These are phyloP conservation scores for Drosophila anceps DNA, from an alignment of 2,888 invertebrate genomes.

Conservation along the genomic window DNA sequence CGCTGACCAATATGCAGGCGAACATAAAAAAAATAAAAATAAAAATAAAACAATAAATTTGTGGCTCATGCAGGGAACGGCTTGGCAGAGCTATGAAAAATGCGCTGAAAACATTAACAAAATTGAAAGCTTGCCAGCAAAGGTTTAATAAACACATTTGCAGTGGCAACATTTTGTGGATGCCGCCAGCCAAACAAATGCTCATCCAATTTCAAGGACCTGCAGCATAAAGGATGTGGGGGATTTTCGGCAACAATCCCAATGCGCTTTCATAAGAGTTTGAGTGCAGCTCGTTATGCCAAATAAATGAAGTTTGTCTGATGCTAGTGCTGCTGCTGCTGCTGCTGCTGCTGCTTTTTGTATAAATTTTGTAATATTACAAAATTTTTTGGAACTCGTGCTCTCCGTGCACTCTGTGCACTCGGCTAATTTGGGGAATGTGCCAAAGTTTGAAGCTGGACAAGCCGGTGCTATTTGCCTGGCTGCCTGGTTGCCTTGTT, in stretches of 20 bases:
- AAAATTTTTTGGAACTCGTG: slow-evolving; percentile 21
- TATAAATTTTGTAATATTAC: slow-evolving; percentile 52
- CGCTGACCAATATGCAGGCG: slow-evolving; percentile 49
- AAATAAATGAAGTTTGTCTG: slow-evolving; percentile 63
- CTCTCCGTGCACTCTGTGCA: slow-evolving; percentile 25
- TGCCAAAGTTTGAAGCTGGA: slow-evolving; percentile 42
- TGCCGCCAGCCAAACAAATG: slow-evolving; percentile 8
- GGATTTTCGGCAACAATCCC: slow-evolving; percentile 13
- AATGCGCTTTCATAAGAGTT: slow-evolving; percentile 64
- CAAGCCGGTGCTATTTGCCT: slow-evolving; percentile 9
- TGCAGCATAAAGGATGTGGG: not conserved
- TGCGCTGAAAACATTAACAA: slow-evolving; percentile 67
- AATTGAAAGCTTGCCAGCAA: slow-evolving; percentile 77
- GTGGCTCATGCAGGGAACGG: slow-evolving; percentile 14
- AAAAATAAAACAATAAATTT: slow-evolving; percentile 66
- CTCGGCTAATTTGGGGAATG: slow-evolving; percentile 67
- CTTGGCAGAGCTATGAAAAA: slow-evolving; percentile 22
- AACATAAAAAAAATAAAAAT: slow-evolving; percentile 13
- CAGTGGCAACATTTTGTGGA: slow-evolving; percentile 34
- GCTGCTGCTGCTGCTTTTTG: slow-evolving; percentile 43
- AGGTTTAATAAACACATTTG: slow-evolving; percentile 73
- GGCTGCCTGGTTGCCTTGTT: no score
- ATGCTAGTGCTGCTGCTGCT: not conserved
- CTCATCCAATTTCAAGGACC: slow-evolving; percentile 30
- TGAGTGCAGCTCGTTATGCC: slow-evolving; percentile 69